A percentile compares a stretch with the other conserved stretches of the same genome.
These are phyloP conservation scores for Pogonognathellus flavescens DNA, from an alignment of 1,140 invertebrate species.

Conservation along the genomic window DNA sequence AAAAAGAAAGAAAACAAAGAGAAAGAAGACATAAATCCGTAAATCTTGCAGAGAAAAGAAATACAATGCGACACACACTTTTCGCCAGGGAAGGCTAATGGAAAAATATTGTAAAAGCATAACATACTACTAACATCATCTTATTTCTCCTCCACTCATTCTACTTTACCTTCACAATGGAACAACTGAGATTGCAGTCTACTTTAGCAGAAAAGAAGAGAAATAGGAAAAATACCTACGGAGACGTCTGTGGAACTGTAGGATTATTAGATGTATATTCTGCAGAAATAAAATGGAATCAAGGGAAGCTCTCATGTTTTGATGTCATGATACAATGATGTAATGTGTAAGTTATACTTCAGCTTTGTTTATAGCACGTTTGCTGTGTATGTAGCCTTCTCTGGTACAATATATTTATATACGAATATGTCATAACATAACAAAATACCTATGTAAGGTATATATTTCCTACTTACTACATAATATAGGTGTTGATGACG, in stretches of 20 bases:
- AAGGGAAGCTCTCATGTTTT: conserved; percentile 40
- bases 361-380: background rate
- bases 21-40: conserved; percentile 50
- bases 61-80: conserved; percentile 54
- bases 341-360: conserved; percentile 40
- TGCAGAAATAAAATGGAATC: conserved; percentile 9
- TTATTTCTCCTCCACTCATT: conserved; percentile 46
- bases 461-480: background rate
- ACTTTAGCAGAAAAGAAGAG: background rate
- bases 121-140: conserved; percentile 40
- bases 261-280: background rate
- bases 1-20: conserved; percentile 39
- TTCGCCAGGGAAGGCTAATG: conserved; percentile 55
- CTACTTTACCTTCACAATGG: conserved; percentile 31
- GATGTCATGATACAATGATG: conserved; percentile 36
- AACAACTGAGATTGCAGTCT: background rate
- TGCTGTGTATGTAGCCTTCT: background rate
- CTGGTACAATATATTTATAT: background rate
- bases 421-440: background rate
- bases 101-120: conserved; percentile 64
- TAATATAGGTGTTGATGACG: conserved; percentile 38
- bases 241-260: background rate
- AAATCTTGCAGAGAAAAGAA: conserved; percentile 58
- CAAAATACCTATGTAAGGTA: background rate
- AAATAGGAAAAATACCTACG: background rate